Conservation (phyloP, 2,797 vertebrate species). For the Streptopelia turtur region DNA sequence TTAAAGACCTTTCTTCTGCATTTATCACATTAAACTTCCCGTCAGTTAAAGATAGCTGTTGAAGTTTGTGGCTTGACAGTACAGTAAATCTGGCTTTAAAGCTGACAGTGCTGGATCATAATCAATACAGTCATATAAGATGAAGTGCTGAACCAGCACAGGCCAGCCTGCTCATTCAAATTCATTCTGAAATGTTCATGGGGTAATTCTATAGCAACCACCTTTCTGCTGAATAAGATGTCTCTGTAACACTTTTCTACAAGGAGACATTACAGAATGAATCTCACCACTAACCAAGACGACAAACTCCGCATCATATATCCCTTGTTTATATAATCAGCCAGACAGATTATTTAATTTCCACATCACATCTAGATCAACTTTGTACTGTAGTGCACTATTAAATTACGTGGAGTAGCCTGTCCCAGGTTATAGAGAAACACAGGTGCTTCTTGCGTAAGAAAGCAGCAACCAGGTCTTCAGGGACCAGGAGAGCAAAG, state of each 20-base stretch:
- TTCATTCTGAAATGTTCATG: background rate
- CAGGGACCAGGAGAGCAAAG: background rate
- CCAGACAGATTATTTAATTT: background rate
- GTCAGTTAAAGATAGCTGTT: slow-evolving; percentile 20
- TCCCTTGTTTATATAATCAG: background rate
- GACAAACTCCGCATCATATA: background rate
- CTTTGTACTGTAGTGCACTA: background rate
- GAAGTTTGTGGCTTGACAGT: slow-evolving; percentile 3
- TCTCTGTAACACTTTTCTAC: background rate
- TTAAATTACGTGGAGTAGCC: background rate
- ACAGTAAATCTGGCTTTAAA: slow-evolving; percentile 36
- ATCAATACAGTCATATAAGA: background rate
- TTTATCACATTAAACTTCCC: background rate
- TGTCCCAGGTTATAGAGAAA: background rate
- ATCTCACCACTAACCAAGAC: background rate
- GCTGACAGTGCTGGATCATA: background rate
- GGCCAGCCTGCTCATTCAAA: background rate
- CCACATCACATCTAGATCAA: background rate
- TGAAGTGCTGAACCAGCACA: slow-evolving; percentile 29
- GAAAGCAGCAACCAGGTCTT: background rate
- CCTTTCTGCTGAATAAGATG: slow-evolving; percentile 11
- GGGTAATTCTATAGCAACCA: background rate
- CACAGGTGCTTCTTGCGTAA: background rate
- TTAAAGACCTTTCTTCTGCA: background rate
- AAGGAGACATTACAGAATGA: background rate